Base-by-base conservation (phyloP, 2,888 invertebrate genomes). In the Helleia helle region DNA sequence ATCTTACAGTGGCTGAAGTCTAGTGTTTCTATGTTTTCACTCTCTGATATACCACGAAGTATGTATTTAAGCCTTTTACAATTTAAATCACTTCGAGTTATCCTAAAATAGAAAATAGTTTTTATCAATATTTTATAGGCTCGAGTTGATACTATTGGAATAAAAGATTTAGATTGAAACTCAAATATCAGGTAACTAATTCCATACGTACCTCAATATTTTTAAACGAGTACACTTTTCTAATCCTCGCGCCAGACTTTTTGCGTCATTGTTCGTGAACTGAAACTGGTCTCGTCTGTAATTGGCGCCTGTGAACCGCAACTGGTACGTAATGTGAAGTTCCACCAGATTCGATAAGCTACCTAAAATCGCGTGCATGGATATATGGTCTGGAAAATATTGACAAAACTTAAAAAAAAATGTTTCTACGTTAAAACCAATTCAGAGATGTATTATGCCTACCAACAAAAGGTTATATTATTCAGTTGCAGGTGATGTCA, bases 1-100 rank as follows among this genome's bases (percentile, higher is more conserved):
- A 91, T 85, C 58, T 87, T 84, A 58, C 91, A 90, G 54, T 91
- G 88, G 37, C 90, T 89, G 38, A 91, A 84, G 62, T 91, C 89
- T 31, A 91, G 52, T 31, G 87, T 87, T 42, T 85, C 75, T 36
- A 90, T 51, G 50, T 76, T 59, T 46, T 63, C 54, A 47, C 62
- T 71, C 29, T 80, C 75, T 24, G 64, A 62, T 42, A 86, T 45
- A 15, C 83, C 83, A 2, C 81, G 71, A 27, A 86, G 59, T 44
- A 86, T 65, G 47, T 76, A 77, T 58, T 77, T 86, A 0, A 80
- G 56, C 55, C 65, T 70, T 56, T 74, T 76, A 40, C 85, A 84
- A 53, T 83, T 77, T 64, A 85, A 66, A 48, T 83, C 81, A 49
- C 64, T 83, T 51, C 83, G 66, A 1, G 83, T 85, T 18, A 86